Evolutionary conservation across 1,140 invertebrate species (phyloP), one percentile per base, ranked within the genome.

Genomic region (Cydia pomonella): DNA sequence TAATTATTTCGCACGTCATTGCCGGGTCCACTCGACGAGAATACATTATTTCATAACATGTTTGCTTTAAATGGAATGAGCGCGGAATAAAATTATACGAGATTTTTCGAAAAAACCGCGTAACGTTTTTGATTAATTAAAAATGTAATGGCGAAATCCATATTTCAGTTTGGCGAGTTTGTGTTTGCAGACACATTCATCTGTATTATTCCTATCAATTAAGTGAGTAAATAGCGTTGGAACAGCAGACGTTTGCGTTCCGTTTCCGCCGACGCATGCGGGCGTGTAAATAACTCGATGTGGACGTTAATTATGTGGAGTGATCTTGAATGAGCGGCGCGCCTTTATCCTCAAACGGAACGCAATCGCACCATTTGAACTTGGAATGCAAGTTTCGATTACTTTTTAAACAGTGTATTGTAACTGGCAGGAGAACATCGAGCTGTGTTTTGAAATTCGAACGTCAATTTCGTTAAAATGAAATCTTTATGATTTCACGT

Each of bases 271-370:
- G 84, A 86, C 88, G 84, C 80, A 91, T 92, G 89, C 86, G 89
- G 87, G 86, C 85, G 83, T 82, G 88, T 88, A 89, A 91, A 91
- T 90, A 91, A 89, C 89, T 92, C 88, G 87, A 83, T 87, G 87
- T 86, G 81, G 75, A 82, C 84, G 81, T 86, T 87, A 86, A 87
- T 87, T 86, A 85, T 79, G 80, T 83, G 77, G 83, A 86, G 83
- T 83, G 83, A 84, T 84, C 83, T 84, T 82, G 84, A 82, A 80
- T 79, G 79, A 81, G 83, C 64, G 74, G 75, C 72, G 76, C 75
- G 77, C 59, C 53, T 77, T 33, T 62, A 33, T 29, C 76, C 77
- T 77, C 66, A 74, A 84, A 82, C 79, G 77, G 76, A 81, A 84
- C 82, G 79, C 75, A 78, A 79, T 79, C 77, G 64, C 62, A 73